Conservation (phyloP, 2,888 invertebrate genomes). For the Aplocera efformata region DNA sequence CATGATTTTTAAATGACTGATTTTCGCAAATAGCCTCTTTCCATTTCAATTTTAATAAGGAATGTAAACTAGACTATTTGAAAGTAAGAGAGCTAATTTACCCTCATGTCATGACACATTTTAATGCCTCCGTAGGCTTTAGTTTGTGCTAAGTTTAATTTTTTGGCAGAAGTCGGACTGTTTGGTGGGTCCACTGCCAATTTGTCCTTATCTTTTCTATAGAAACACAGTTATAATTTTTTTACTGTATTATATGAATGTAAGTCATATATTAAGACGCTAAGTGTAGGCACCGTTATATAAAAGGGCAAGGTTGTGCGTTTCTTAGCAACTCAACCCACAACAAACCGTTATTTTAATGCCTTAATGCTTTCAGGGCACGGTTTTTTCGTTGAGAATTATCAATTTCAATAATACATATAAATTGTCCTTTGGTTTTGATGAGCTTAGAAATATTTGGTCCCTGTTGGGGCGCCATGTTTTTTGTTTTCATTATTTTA, state of each 20-base stretch:
- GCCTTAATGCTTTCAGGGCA: slow-evolving; percentile 26
- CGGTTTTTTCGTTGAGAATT: slow-evolving; percentile 31
- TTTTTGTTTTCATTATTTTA: slow-evolving; percentile 19
- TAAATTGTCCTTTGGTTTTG: slow-evolving; percentile 11
- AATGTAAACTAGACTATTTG: too few relatives aligned
- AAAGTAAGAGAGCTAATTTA: too few relatives aligned
- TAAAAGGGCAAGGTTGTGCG: slow-evolving; percentile 33
- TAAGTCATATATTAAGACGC: slow-evolving; percentile 7
- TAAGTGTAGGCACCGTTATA: slow-evolving; percentile 21
- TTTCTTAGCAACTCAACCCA: slow-evolving; percentile 39
- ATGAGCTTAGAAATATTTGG: slow-evolving; percentile 8
- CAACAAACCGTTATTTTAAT: slow-evolving; percentile 36
- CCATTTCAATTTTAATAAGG: too few relatives aligned
- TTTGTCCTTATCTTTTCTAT: background rate
- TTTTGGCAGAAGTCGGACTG: slow-evolving; percentile 5
- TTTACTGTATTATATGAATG: slow-evolving; percentile 1
- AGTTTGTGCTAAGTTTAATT: too few relatives aligned
- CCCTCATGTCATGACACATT: too few relatives aligned
- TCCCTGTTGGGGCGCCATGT: slow-evolving; percentile 12
- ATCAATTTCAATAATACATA: slow-evolving; percentile 30
- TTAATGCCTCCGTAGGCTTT: too few relatives aligned
- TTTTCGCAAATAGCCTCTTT: too few relatives aligned
- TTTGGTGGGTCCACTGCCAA: slow-evolving; percentile 1
- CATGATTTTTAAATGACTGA: too few relatives aligned
- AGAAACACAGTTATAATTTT: slow-evolving; percentile 2